Percentiles rank a stretch among this genome's conserved stretches.
Conservation (phyloP, 1,140 invertebrate species). For the Asobara japonica region DNA sequence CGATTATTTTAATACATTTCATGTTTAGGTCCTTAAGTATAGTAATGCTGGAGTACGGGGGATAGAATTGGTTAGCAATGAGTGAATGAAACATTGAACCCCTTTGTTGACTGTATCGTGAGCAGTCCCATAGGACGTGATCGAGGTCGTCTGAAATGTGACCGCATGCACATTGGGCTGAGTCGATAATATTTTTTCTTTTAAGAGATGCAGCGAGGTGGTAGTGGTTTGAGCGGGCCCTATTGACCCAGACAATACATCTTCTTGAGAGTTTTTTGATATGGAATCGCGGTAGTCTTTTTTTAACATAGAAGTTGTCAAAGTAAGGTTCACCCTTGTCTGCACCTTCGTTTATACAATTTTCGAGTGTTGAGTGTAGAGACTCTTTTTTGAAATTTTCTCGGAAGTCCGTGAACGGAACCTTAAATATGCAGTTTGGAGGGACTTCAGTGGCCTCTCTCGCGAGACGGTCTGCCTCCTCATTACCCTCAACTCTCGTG, state of each 20-base stretch:
- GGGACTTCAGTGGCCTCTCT: not conserved
- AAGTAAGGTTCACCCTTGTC: not conserved
- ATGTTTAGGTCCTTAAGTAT: not conserved
- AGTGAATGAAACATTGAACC: not conserved
- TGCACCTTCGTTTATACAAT: not conserved
- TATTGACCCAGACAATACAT: not conserved
- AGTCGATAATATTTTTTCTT: not conserved
- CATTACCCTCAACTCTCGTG: slow-evolving; percentile 17
- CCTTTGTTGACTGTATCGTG: not conserved
- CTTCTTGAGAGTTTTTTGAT: not conserved
- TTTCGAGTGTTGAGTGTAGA: not conserved
- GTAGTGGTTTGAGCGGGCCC: not conserved
- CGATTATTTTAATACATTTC: not conserved
- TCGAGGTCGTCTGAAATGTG: not conserved
- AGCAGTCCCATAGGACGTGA: not conserved
- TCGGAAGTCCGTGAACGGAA: slow-evolving; percentile 1
- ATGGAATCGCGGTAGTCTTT: not conserved
- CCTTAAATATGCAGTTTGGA: not conserved
- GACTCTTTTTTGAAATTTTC: not conserved
- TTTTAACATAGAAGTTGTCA: not conserved
- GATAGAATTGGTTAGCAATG: not conserved
- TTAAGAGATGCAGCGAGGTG: not conserved
- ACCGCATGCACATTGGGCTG: not conserved
- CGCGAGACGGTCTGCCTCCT: not conserved
- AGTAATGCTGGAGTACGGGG: not conserved